These are phyloP conservation scores for Seriola quinqueradiata DNA, from an alignment of 2,113 vertebrate species.

Conservation along the genomic window DNA sequence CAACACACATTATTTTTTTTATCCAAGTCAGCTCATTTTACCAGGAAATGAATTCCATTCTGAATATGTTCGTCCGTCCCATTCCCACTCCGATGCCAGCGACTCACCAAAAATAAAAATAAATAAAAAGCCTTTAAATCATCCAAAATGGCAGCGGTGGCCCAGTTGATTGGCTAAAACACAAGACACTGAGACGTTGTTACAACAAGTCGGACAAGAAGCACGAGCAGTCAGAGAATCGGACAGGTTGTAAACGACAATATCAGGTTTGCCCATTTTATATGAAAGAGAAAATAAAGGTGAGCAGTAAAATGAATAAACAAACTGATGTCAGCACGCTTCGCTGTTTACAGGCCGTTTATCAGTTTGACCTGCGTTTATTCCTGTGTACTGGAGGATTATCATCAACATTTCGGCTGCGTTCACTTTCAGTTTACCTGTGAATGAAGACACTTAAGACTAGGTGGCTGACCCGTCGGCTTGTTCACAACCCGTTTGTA, in stretches of 20 bases:
- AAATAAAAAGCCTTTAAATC: background rate
- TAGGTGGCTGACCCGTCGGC: background rate
- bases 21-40: slow-evolving; percentile 14
- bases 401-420: background rate
- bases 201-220: background rate
- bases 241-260: background rate
- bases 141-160: background rate
- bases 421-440: background rate
- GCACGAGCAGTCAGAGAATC: background rate
- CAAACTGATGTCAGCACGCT: too few species aligned
- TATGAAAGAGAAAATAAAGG: background rate
- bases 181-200: background rate
- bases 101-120: background rate
- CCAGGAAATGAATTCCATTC: slow-evolving; percentile 38
- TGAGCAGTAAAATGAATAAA: background rate
- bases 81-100: slow-evolving; percentile 14
- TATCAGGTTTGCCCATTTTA: background rate
- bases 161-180: background rate
- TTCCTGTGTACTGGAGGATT: too few species aligned
- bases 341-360: too few species aligned
- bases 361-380: too few species aligned
- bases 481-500: background rate
- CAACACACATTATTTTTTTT: slow-evolving; percentile 15
- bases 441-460: background rate
- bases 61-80: slow-evolving; percentile 12